A percentile compares a stretch with the other conserved stretches of the same genome.
Conservation (phyloP, 1,140 invertebrate species). For the Sitophilus oryzae region DNA sequence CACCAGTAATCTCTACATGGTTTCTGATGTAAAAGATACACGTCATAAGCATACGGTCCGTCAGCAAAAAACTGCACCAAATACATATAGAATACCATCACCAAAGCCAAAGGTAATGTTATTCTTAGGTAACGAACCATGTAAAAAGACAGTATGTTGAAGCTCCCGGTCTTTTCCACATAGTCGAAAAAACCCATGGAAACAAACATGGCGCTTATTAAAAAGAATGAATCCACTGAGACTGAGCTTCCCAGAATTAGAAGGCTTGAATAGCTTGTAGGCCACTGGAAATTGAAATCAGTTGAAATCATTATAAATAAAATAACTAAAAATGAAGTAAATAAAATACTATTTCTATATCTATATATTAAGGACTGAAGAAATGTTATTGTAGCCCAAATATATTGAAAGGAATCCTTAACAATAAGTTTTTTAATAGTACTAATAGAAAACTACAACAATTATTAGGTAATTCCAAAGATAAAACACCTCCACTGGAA, state of each 20-base stretch:
- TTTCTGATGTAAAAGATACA: constrained; percentile 24
- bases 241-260: constrained; percentile 28
- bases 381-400: too few relatives aligned
- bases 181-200: constrained; percentile 45
- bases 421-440: too few relatives aligned
- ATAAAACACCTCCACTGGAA: too few relatives aligned
- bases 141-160: constrained; percentile 37
- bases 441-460: too few relatives aligned
- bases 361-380: too few relatives aligned
- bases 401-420: too few relatives aligned
- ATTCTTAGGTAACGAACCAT: constrained; percentile 40
- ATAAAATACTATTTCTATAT: too few relatives aligned
- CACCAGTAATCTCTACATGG: constrained; percentile 45
- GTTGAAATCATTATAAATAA: neutral
- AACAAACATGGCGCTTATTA: constrained; percentile 48
- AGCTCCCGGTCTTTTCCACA: constrained; percentile 34
- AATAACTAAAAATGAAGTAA: too few relatives aligned
- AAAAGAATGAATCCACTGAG: constrained; percentile 44
- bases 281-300: constrained; percentile 25
- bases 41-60: constrained; percentile 40
- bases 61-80: constrained; percentile 37
- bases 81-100: constrained; percentile 31
- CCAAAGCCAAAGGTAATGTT: constrained; percentile 41
- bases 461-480: too few relatives aligned
- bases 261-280: constrained; percentile 19